These are phyloP conservation scores for Zonitis immaculata DNA, from an alignment of 2,888 invertebrate species.

Conservation along the genomic window DNA sequence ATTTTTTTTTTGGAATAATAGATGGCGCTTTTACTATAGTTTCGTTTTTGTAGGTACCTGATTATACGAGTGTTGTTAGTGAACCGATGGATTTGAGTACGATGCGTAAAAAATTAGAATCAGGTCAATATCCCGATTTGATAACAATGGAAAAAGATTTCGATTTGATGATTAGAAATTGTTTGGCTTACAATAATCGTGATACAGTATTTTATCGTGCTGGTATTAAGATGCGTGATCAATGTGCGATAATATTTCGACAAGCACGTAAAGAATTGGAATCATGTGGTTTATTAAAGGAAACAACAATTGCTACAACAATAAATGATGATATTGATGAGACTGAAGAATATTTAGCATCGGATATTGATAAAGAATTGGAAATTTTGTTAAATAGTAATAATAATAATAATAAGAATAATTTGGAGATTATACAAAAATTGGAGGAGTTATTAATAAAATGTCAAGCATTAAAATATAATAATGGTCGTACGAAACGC, in stretches of 20 bases:
- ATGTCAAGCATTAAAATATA: slow-evolving; percentile 57
- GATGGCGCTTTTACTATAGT: neutral
- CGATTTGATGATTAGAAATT: slow-evolving; percentile 93
- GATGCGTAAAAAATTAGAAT: slow-evolving; percentile 75
- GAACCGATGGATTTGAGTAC: slow-evolving; percentile 87
- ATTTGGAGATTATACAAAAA: slow-evolving; percentile 47
- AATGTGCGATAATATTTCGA: slow-evolving; percentile 74
- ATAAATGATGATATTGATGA: slow-evolving; percentile 29
- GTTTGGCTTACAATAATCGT: slow-evolving; percentile 90
- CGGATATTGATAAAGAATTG: slow-evolving; percentile 55
- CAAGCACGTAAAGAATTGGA: slow-evolving; percentile 72
- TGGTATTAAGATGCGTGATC: slow-evolving; percentile 84
- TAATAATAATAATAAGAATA: slow-evolving; percentile 46
- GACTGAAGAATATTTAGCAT: slow-evolving; percentile 49
- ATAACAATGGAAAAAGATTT: slow-evolving; percentile 85
- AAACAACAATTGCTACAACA: slow-evolving; percentile 43
- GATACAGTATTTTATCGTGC: slow-evolving; percentile 92
- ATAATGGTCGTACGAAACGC: slow-evolving; percentile 55
- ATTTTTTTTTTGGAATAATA: too few relatives aligned
- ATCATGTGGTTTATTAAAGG: slow-evolving; percentile 54
- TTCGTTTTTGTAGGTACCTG: slow-evolving; percentile 61
- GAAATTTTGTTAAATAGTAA: slow-evolving; percentile 47
- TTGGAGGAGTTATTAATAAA: slow-evolving; percentile 60
- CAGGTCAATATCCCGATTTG: slow-evolving; percentile 63
- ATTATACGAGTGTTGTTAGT: slow-evolving; percentile 80